Base-by-base conservation (phyloP, 2,113 vertebrate genomes). In the Arenaria interpres region DNA sequence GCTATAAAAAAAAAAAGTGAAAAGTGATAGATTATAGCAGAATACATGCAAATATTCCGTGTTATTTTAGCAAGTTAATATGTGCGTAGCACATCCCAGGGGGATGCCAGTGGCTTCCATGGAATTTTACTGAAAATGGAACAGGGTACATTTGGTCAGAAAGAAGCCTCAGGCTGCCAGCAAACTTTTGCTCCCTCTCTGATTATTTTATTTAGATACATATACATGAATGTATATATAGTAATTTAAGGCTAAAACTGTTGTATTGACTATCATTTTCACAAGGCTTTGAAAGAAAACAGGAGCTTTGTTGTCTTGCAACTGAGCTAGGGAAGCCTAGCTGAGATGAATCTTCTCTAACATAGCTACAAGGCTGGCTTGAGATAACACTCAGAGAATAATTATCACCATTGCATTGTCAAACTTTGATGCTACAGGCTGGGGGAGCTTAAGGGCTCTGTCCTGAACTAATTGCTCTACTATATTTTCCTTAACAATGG, bases 31-130 rank as follows among this genome's bases (percentile, higher is more conserved):
- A 82, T 91, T 89, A 72, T 48, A 85, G 69, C 45, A 94, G 87
- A 95, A 91, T 45, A 41, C 35, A 48, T 30, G 62, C 33, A 88
- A 80, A 82, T 79, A 35, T 93, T 94, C 63, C 3, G 0, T 93
- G 84, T 96, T 93, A n/a, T 95, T 95, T 89, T 91, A 96, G 89
- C 69, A 93, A 95, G 91, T 56, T 96, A 92, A 75, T 94, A 93
- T 53, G 39, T 74, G 66, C 89, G 48, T 91, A 89, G 81, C 69
- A 75, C 45, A 89, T 81, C 89, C 66, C 77, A 79, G 46, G 67
- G 74, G 80, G 73, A 96, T 94, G 81, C 73, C 87, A 89, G 91
- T 82, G 93, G 89, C 89, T 97, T 95, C 66, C 69, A 82, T 73
- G 89, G 81, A 94, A 93, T 96, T 91, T 95, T 92, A 85, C 56